Percentiles rank a stretch among this genome's conserved stretches.
phyloP scores from a whole-genome alignment of 2,113 vertebrate species.

The Corythoichthys intestinalis region DNA sequence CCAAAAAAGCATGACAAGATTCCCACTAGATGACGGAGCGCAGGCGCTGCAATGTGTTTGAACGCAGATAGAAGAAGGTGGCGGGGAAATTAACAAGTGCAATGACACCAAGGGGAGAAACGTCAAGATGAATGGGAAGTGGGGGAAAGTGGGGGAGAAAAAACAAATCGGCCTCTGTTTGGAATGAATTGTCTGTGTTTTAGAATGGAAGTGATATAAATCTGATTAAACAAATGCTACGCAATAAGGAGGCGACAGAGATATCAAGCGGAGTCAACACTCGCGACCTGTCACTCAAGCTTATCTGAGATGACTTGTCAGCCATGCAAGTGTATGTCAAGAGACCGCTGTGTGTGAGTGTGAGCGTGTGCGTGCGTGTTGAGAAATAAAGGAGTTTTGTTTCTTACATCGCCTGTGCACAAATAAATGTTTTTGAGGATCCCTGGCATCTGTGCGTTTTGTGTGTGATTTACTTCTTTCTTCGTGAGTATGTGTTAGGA shows the following conservation, averaged over 20 bases:
- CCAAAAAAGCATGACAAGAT: conserved; percentile 59
- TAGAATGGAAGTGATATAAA: conserved; percentile 42
- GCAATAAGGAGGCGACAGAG: conserved; percentile 48
- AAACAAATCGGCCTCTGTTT: conserved; percentile 13
- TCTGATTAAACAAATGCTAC: conserved; percentile 45
- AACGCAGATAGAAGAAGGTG: conserved; percentile 60
- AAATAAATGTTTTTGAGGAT: not conserved
- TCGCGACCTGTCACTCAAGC: conserved; percentile 65
- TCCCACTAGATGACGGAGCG: conserved; percentile 55
- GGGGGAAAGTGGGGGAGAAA: not conserved
- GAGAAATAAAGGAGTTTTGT: not conserved
- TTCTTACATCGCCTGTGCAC: not conserved
- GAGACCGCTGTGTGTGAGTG: conserved; percentile 29
- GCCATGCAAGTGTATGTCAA: conserved; percentile 61
- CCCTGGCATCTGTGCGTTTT: not conserved
- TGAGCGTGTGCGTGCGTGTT: conserved; percentile 25
- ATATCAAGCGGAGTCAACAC: conserved; percentile 59
- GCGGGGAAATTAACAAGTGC: conserved; percentile 60
- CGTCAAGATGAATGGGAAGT: conserved; percentile 16
- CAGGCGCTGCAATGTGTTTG: conserved; percentile 55
- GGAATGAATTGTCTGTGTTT: conserved; percentile 33
- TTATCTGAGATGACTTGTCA: conserved; percentile 73
- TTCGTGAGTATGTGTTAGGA: too few species aligned
- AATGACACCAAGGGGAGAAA: conserved; percentile 33
- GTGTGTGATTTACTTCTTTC: not conserved